Percentiles rank a stretch among this genome's conserved stretches.
Evolutionary conservation across 2,113 vertebrate species (phyloP).

Genomic region (Boleophthalmus pectinirostris): DNA sequence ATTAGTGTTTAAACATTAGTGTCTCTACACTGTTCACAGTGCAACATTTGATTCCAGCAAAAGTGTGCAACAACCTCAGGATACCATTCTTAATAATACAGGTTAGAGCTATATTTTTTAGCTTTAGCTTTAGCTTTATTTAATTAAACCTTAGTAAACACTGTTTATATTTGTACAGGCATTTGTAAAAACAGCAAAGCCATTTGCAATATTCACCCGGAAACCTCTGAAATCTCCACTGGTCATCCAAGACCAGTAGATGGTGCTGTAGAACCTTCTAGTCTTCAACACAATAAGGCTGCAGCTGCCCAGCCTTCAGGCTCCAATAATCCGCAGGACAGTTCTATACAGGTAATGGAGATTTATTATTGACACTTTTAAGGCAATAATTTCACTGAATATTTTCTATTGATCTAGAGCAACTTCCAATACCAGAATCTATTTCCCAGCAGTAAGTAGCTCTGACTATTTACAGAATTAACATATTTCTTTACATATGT

Average conservation of each 20-base stretch:
- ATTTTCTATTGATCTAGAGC: constrained; percentile 22
- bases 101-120: constrained; percentile 45
- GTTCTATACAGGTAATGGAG: constrained; percentile 20
- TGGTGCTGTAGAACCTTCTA: constrained; percentile 1
- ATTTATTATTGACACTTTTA: background rate
- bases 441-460: constrained; percentile 49
- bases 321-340: background rate
- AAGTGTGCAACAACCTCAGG: constrained; percentile 17
- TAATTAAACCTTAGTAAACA: background rate
- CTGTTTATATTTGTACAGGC: background rate
- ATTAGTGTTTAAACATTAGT: background rate
- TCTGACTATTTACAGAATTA: background rate
- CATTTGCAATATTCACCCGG: too few species aligned
- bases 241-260: constrained; percentile 18
- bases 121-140: too few species aligned
- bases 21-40: background rate
- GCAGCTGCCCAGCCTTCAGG: background rate
- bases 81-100: constrained; percentile 4
- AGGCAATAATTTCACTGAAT: background rate
- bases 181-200: too few species aligned
- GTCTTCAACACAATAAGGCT: background rate
- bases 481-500: background rate
- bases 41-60: constrained; percentile 10
- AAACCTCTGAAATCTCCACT: background rate
- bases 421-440: constrained; percentile 1